These are phyloP conservation scores for Hymenopus coronatus DNA, from an alignment of 2,888 invertebrate species.

Conservation along the genomic window DNA sequence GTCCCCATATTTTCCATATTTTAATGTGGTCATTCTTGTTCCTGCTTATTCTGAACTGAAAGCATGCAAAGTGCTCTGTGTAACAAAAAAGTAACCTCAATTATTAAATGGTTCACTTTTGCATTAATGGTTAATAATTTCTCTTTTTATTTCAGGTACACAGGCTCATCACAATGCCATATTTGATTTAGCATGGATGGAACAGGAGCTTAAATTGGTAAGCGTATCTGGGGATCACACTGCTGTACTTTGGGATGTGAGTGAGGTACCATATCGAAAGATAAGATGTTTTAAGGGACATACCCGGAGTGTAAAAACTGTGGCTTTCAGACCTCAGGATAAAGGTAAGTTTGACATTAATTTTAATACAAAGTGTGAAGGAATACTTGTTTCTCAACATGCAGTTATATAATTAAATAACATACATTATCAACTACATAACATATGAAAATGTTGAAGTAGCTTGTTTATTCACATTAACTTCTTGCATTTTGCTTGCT, in stretches of 20 bases:
- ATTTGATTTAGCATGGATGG: constrained; percentile 85
- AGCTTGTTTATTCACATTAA: background rate
- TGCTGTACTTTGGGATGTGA: constrained; percentile 74
- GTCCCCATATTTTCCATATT: no score
- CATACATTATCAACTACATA: no score
- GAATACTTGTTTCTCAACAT: no score
- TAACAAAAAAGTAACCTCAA: no score
- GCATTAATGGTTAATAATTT: background rate
- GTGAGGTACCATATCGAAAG: constrained; percentile 38
- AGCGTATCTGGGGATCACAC: constrained; percentile 86
- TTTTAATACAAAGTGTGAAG: background rate
- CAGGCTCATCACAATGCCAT: constrained; percentile 79
- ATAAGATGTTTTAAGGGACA: constrained; percentile 65
- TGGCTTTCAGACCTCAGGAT: constrained; percentile 68
- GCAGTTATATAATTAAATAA: no score
- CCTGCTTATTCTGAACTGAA: no score
- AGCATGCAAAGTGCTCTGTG: no score
- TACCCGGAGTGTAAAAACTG: constrained; percentile 78
- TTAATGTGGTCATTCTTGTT: no score
- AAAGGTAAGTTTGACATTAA: constrained; percentile 44
- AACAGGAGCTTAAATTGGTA: constrained; percentile 69
- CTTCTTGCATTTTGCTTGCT: no score
- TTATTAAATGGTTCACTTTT: background rate
- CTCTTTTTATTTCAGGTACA: constrained; percentile 25
- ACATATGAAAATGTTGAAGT: background rate